Conservation (phyloP, 1,140 invertebrate species). For the Dermatophagoides farinae region DNA sequence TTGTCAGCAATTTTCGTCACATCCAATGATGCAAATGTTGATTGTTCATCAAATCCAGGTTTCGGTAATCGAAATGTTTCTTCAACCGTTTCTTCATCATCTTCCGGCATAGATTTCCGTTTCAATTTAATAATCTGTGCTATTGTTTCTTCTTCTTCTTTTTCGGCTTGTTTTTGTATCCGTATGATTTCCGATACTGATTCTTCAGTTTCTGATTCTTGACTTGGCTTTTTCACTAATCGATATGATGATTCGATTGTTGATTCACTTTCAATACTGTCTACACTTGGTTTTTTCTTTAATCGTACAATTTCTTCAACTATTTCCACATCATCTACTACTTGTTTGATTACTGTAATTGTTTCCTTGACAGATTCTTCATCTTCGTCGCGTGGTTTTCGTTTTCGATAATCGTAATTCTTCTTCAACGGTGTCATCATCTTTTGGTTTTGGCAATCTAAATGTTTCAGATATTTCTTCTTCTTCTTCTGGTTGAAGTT, state of each 20-base stretch:
- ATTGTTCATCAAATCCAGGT: not conserved
- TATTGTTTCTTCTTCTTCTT: constrained; percentile 31
- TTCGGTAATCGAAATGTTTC: not conserved
- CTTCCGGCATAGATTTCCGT: constrained; percentile 40
- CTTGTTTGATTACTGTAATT: not conserved
- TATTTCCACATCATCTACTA: constrained; percentile 7
- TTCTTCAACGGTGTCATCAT: constrained; percentile 11
- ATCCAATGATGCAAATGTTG: not conserved
- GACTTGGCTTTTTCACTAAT: constrained; percentile 30
- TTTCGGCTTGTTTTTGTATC: not conserved
- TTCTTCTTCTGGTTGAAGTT: constrained; percentile 16
- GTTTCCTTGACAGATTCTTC: not conserved
- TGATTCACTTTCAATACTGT: constrained; percentile 12
- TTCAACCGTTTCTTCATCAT: constrained; percentile 28
- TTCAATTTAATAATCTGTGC: constrained; percentile 38
- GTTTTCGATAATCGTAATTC: not conserved
- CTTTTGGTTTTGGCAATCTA: not conserved
- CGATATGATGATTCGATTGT: constrained; percentile 29
- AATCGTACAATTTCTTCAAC: not conserved
- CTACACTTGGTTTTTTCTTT: too few relatives aligned
- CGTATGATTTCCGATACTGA: not conserved
- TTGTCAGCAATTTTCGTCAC: not conserved
- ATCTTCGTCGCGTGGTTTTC: constrained; percentile 1
- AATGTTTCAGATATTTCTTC: not conserved
- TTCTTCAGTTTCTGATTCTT: constrained; percentile 45